Conservation (phyloP, 2,797 vertebrate species). For the Lerista edwardsae region DNA sequence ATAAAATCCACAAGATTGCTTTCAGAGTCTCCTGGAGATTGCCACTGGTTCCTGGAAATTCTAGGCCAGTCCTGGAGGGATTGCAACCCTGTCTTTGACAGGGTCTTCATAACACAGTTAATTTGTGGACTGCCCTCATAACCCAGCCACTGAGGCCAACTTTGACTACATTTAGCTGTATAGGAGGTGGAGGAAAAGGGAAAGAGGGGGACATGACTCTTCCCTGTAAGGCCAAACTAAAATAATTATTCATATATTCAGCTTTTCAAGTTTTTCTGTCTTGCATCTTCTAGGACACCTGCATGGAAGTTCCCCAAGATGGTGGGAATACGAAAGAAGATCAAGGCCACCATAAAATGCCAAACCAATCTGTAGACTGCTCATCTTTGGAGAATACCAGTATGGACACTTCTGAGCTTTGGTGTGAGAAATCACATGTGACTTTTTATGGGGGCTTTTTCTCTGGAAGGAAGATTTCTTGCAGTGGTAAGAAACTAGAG, state of each 20-base stretch:
- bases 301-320: constrained; percentile 28
- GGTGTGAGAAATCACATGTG: constrained; percentile 64
- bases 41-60: no score
- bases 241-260: neutral
- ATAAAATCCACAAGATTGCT: no score
- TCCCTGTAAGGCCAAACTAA: neutral
- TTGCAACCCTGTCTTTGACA: no score
- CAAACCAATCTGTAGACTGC: constrained; percentile 24
- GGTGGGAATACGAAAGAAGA: constrained; percentile 34
- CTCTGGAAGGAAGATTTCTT: constrained; percentile 56
- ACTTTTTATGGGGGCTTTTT: constrained; percentile 66
- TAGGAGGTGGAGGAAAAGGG: no score
- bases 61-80: no score
- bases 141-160: neutral
- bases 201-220: neutral
- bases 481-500: constrained; percentile 52
- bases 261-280: constrained; percentile 5
- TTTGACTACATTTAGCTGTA: neutral
- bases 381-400: constrained; percentile 38
- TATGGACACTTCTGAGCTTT: constrained; percentile 62
- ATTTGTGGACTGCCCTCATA: neutral
- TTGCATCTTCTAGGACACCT: constrained; percentile 48
- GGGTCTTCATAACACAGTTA: neutral
- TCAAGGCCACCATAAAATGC: constrained; percentile 35
- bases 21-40: no score